Percentiles rank a stretch among this genome's conserved stretches.
These are phyloP conservation scores for Tetragnatha montana DNA, from an alignment of 2,888 invertebrate genomes.

Conservation along the genomic window DNA sequence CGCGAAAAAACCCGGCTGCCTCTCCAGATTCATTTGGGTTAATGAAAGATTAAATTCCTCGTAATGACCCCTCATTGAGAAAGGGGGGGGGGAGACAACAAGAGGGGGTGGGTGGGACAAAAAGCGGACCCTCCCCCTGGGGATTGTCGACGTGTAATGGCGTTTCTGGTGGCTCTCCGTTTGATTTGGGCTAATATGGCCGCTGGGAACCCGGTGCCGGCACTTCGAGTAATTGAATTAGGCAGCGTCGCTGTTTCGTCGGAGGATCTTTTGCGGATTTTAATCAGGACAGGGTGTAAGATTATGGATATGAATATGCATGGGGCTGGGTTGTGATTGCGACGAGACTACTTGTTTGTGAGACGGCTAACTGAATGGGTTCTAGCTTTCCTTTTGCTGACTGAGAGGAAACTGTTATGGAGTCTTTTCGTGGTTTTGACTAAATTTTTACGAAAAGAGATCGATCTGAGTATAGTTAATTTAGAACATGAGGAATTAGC, in stretches of 20 bases:
- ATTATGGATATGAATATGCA: slow-evolving; percentile 25
- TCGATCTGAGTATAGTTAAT: no score
- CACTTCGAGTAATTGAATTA: slow-evolving; percentile 71
- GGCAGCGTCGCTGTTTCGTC: slow-evolving; percentile 61
- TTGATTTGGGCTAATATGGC: slow-evolving; percentile 69
- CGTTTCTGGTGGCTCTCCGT: slow-evolving; percentile 62
- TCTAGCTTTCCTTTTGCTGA: no score
- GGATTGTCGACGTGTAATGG: slow-evolving; percentile 68
- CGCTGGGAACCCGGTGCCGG: slow-evolving; percentile 51
- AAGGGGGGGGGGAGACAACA: background rate
- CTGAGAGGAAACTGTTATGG: no score
- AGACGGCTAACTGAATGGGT: no score
- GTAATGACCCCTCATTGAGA: slow-evolving; percentile 68
- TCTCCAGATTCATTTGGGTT: slow-evolving; percentile 53
- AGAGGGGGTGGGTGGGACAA: slow-evolving; percentile 12
- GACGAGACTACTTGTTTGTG: no score
- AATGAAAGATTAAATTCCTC: slow-evolving; percentile 70
- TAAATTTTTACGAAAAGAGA: no score
- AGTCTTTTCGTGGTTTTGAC: no score
- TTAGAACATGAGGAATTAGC: no score
- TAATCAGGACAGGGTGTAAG: slow-evolving; percentile 55
- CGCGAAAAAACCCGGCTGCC: slow-evolving; percentile 13
- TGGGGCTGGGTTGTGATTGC: no score
- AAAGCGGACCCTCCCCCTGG: slow-evolving; percentile 20
- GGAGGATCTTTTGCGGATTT: slow-evolving; percentile 29